Conservation (phyloP, 2,113 vertebrate species). For the Prinia subflava region DNA sequence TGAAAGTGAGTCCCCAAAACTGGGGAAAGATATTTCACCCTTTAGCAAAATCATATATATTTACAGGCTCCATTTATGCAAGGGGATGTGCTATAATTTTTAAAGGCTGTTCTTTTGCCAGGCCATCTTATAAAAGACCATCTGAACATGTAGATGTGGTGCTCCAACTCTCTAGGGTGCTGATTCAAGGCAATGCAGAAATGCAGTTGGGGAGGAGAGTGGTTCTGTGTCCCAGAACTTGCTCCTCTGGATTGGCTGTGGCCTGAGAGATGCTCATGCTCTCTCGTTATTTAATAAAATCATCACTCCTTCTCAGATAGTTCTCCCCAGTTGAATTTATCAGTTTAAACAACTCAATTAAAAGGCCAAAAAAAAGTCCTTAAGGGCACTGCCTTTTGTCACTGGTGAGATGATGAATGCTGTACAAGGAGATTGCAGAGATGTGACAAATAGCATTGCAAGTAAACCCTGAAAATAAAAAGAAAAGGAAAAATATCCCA, state of each 20-base stretch:
- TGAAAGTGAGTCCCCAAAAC: neutral
- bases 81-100: neutral
- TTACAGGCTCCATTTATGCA: neutral
- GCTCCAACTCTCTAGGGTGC: neutral
- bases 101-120: neutral
- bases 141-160: neutral
- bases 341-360: constrained; percentile 19
- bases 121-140: neutral
- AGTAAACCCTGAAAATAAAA: neutral
- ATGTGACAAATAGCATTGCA: neutral
- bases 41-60: neutral
- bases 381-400: neutral
- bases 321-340: neutral
- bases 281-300: neutral
- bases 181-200: neutral
- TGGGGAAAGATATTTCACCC: neutral
- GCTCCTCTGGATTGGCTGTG: neutral
- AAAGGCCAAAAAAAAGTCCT: neutral
- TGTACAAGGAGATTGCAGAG: neutral
- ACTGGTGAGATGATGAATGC: neutral
- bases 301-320: neutral
- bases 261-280: neutral
- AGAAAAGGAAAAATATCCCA: neutral
- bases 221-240: neutral
- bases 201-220: neutral